Conservation (phyloP, 1,140 invertebrate genomes). For the Ips typographus region DNA sequence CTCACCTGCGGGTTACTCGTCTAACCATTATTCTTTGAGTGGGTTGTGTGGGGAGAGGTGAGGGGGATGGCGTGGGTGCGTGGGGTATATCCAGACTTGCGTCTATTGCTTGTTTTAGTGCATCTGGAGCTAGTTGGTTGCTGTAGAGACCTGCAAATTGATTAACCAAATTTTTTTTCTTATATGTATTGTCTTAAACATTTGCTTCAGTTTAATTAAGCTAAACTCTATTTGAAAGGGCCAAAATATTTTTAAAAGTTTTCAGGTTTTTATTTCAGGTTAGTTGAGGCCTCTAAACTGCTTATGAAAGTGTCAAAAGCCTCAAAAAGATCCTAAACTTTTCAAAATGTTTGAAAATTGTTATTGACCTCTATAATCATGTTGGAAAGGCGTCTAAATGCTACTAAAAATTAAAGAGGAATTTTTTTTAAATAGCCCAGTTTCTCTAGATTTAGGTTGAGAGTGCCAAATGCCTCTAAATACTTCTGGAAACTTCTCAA, state of each 20-base stretch:
- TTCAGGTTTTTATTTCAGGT: no score
- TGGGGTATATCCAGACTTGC: constrained; percentile 40
- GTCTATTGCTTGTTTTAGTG: constrained; percentile 54
- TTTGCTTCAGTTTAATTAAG: neutral
- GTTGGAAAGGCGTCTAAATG: no score
- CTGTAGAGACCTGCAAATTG: constrained; percentile 53
- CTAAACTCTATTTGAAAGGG: constrained; percentile 6
- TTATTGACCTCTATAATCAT: no score
- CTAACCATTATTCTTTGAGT: constrained; percentile 64
- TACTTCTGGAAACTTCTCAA: no score
- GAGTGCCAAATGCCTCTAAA: no score
- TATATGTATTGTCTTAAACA: neutral
- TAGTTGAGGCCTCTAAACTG: no score
- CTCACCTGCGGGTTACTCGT: constrained; percentile 66
- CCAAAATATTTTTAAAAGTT: neutral
- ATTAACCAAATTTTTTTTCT: neutral
- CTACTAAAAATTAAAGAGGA: no score
- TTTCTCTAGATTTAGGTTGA: no score
- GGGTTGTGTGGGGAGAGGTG: constrained; percentile 46
- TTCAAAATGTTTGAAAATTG: no score
- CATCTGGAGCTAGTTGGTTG: constrained; percentile 61
- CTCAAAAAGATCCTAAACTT: no score
- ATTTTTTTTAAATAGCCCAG: no score
- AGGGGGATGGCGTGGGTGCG: constrained; percentile 44
- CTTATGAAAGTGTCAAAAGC: no score